A percentile compares a stretch with the other conserved stretches of the same genome.
phyloP scores from a whole-genome alignment of 2,797 vertebrate genomes.

The Peromyscus aztecus region DNA sequence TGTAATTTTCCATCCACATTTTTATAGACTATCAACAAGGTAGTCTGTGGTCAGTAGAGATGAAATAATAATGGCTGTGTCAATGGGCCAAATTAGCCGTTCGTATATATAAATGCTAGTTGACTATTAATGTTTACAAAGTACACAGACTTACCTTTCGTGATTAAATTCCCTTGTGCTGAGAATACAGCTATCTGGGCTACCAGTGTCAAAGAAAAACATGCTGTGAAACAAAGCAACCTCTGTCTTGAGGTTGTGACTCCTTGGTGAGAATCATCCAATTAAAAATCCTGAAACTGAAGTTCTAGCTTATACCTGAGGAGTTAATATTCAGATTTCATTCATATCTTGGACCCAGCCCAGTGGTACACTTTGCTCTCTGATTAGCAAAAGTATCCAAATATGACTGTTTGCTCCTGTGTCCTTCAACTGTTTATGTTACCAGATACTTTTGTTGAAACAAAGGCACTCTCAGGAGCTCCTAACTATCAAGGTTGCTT shows the following conservation, averaged over 20 bases:
- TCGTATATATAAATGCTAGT: neutral
- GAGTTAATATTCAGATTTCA: constrained; percentile 55
- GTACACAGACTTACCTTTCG: neutral
- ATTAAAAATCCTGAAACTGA: constrained; percentile 34
- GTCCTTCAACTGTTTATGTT: constrained; percentile 55
- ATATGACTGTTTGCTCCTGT: neutral
- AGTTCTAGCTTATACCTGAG: constrained; percentile 31
- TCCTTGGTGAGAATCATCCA: constrained; percentile 44
- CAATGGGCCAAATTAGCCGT: neutral
- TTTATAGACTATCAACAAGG: constrained; percentile 41
- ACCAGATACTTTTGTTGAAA: constrained; percentile 51
- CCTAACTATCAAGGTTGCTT: neutral
- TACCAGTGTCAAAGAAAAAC: constrained; percentile 48
- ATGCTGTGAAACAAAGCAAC: constrained; percentile 23
- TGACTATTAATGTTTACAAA: constrained; percentile 50
- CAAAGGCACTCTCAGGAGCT: neutral
- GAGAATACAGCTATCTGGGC: neutral
- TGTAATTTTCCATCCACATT: neutral
- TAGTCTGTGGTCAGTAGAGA: neutral
- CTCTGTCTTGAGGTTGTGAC: constrained; percentile 45
- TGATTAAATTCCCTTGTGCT: constrained; percentile 16
- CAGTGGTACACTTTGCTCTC: constrained; percentile 14
- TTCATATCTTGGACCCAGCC: constrained; percentile 22
- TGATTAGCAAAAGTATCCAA: constrained; percentile 41
- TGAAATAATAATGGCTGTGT: neutral